These are phyloP conservation scores for Lasioglossum lativentre DNA, from an alignment of 2,888 invertebrate species.

Conservation along the genomic window DNA sequence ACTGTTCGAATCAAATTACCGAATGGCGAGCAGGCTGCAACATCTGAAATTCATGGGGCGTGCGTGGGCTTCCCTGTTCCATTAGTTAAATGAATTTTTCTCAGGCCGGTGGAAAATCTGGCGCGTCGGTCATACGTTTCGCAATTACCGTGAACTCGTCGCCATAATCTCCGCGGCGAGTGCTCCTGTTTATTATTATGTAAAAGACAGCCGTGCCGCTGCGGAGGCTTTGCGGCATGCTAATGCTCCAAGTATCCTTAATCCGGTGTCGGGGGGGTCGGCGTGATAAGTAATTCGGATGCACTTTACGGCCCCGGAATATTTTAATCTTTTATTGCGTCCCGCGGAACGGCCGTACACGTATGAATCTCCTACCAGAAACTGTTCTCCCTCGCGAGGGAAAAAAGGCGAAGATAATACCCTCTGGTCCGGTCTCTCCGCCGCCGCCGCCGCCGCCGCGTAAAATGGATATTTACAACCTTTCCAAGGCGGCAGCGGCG, in stretches of 20 bases:
- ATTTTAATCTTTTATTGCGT: conserved; percentile 48
- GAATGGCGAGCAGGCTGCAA: neutral
- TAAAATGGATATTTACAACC: conserved; percentile 43
- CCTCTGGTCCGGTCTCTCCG: neutral
- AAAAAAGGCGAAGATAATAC: conserved; percentile 39
- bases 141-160: conserved; percentile 14
- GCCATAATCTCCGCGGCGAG: conserved; percentile 9
- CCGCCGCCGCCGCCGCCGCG: neutral
- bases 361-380: conserved; percentile 38
- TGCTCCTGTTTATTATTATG: conserved; percentile 25
- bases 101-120: neutral
- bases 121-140: neutral
- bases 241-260: conserved; percentile 36
- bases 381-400: conserved; percentile 9
- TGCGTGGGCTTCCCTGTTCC: neutral
- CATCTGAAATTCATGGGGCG: neutral
- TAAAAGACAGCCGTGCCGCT: neutral
- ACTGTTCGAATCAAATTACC: neutral
- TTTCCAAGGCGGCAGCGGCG: conserved; percentile 7
- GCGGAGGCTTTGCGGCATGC: conserved; percentile 3
- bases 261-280: conserved; percentile 23
- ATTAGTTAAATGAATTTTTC: conserved; percentile 2
- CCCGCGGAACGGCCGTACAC: neutral
- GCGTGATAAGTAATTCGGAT: conserved; percentile 46
- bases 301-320: conserved; percentile 39